Conservation (phyloP, 2,113 vertebrate genomes). For the Regulus satrapa region DNA sequence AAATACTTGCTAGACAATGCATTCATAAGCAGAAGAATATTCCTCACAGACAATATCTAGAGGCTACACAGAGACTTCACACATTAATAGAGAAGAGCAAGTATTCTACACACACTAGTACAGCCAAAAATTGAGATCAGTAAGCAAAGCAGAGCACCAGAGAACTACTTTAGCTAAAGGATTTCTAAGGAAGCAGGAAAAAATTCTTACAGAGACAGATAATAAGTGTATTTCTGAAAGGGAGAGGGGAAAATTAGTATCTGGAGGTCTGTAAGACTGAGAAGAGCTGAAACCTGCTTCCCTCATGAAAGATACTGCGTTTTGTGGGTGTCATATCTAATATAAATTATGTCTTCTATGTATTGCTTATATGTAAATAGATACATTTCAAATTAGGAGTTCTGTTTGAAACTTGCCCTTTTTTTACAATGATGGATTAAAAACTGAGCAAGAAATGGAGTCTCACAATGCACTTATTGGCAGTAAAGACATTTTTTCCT, state of each 20-base stretch:
- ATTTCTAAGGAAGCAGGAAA: not conserved
- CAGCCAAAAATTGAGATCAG: not conserved
- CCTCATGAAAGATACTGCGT: not conserved
- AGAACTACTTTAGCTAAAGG: not conserved
- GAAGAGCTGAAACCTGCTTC: not conserved
- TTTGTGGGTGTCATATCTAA: not conserved
- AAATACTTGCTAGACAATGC: not conserved
- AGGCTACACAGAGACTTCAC: not conserved
- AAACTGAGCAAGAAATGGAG: not conserved
- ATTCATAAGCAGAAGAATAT: not conserved
- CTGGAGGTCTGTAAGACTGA: not conserved
- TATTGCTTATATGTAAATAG: not conserved
- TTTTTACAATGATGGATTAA: not conserved
- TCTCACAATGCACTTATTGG: conserved; percentile 8
- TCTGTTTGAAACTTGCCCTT: not conserved
- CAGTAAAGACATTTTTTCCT: conserved; percentile 3
- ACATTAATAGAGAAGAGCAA: not conserved
- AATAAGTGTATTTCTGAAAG: not conserved
- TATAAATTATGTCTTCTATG: not conserved
- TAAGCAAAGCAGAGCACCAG: not conserved
- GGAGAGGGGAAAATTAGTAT: not conserved
- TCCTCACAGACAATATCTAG: not conserved
- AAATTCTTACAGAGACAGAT: not conserved
- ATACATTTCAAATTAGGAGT: not conserved
- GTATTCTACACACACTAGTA: not conserved